phyloP scores from a whole-genome alignment of 2,888 invertebrate species.

The Phyllotreta striolata region DNA sequence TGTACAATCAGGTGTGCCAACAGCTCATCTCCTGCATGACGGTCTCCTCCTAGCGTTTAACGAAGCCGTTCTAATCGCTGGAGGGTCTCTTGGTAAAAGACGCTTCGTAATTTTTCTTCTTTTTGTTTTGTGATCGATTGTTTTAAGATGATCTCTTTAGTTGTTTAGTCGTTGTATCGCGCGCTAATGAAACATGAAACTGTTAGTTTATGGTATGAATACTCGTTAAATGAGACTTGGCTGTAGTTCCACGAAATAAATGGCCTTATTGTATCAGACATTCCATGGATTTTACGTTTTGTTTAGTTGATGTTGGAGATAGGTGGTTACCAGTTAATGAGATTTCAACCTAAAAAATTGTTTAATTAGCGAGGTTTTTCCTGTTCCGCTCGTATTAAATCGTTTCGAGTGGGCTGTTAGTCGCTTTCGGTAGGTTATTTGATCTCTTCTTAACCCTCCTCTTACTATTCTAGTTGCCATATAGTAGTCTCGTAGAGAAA shows the following conservation, averaged over 20 bases:
- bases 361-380: too few relatives aligned
- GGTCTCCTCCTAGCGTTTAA: slow-evolving; percentile 67
- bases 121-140: slow-evolving; percentile 24
- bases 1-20: slow-evolving; percentile 87
- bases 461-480: too few relatives aligned
- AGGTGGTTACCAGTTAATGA: slow-evolving; percentile 38
- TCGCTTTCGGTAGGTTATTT: too few relatives aligned
- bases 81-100: neutral
- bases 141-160: slow-evolving; percentile 29
- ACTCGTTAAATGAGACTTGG: slow-evolving; percentile 11
- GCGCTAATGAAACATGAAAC: slow-evolving; percentile 11
- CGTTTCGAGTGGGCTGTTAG: too few relatives aligned
- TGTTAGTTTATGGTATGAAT: neutral
- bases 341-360: slow-evolving; percentile 29
- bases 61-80: slow-evolving; percentile 24
- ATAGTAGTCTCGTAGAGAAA: too few relatives aligned
- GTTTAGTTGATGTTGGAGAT: slow-evolving; percentile 31
- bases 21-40: slow-evolving; percentile 87
- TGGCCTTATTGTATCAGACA: slow-evolving; percentile 18
- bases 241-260: slow-evolving; percentile 6
- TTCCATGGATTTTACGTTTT: slow-evolving; percentile 35
- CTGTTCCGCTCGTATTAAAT: too few relatives aligned
- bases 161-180: slow-evolving; percentile 17
- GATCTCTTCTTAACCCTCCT: too few relatives aligned
- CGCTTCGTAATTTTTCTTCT: neutral